Conservation (phyloP, 2,797 vertebrate species). For the Echeneis naucrates region DNA sequence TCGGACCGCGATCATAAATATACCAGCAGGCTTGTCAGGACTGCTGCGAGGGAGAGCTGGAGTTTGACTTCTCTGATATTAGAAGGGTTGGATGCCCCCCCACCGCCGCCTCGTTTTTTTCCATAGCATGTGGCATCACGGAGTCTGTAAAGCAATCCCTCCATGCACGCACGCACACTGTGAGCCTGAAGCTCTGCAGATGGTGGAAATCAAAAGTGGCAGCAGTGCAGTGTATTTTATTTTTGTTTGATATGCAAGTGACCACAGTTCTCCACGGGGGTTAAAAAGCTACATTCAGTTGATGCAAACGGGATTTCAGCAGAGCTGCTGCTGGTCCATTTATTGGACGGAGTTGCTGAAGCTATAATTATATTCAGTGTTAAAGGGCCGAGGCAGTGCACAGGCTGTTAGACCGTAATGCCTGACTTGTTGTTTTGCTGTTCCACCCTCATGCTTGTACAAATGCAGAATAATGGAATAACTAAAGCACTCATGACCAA, state of each 20-base stretch:
- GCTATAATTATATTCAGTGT: background rate
- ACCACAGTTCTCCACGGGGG: conserved; percentile 3
- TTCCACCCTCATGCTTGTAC: no score
- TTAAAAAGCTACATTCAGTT: background rate
- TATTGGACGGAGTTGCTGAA: background rate
- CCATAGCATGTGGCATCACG: conserved; percentile 41
- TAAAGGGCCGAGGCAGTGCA: no score
- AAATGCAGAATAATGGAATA: no score
- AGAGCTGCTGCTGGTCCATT: background rate
- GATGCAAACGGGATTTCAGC: background rate
- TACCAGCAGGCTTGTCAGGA: conserved; percentile 40
- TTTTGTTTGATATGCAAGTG: conserved; percentile 10
- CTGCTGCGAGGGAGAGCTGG: conserved; percentile 13
- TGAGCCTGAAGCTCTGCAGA: conserved; percentile 45
- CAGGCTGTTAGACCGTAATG: no score
- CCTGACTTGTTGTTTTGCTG: no score
- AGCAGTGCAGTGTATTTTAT: conserved; percentile 13
- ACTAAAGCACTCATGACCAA: no score
- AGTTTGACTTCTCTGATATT: conserved; percentile 42
- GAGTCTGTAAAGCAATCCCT: conserved; percentile 35
- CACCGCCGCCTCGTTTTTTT: conserved; percentile 47
- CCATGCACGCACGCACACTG: conserved; percentile 8
- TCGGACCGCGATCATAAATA: conserved; percentile 50
- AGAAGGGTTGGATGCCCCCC: conserved; percentile 18
- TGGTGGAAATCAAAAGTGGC: conserved; percentile 28